Percentiles rank a stretch among this genome's conserved stretches.
These are phyloP conservation scores for Rosalia funebris DNA, from an alignment of 2,888 invertebrate genomes.

Conservation along the genomic window DNA sequence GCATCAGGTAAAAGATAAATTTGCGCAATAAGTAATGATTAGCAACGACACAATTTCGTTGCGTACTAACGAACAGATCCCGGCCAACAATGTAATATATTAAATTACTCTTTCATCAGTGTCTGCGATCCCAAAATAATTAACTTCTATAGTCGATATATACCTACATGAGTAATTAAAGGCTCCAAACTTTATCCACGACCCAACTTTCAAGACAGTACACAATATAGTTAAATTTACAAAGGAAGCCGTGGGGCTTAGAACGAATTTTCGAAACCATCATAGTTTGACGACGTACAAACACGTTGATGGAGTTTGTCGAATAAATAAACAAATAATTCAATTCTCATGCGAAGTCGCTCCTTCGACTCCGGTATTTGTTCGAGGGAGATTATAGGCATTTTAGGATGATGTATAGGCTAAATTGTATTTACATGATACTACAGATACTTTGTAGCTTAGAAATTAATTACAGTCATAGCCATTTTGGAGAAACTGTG, in stretches of 20 bases:
- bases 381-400: too few species aligned
- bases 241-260: not conserved
- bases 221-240: slow-evolving; percentile 8
- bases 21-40: too few species aligned
- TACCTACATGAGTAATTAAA: slow-evolving; percentile 15
- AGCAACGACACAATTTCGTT: too few species aligned
- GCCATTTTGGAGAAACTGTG: too few species aligned
- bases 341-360: too few species aligned
- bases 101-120: not conserved
- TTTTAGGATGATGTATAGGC: too few species aligned
- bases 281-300: not conserved
- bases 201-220: slow-evolving; percentile 14
- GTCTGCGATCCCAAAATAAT: not conserved
- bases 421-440: too few species aligned
- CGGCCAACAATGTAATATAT: not conserved
- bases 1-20: too few species aligned
- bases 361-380: too few species aligned
- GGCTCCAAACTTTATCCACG: slow-evolving; percentile 14
- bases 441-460: too few species aligned
- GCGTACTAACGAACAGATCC: too few species aligned
- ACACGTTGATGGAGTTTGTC: not conserved
- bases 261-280: slow-evolving; percentile 4
- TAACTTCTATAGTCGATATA: not conserved
- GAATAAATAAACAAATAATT: slow-evolving; percentile 16
- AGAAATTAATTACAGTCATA: too few species aligned